Conservation (phyloP, 2,113 vertebrate species). For the Triplophysa tibetana region DNA sequence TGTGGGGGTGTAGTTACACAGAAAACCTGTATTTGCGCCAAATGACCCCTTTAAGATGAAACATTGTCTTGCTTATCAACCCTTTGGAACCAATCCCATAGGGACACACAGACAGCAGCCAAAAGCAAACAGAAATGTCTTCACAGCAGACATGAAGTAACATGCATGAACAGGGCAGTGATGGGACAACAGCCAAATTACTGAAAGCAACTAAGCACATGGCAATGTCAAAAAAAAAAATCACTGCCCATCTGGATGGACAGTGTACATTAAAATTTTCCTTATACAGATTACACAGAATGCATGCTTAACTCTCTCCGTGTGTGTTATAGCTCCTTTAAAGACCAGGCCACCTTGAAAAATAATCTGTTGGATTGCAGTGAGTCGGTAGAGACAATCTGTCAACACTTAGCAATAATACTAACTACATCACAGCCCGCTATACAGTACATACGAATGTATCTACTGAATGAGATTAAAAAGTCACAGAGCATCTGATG, state of each 20-base stretch:
- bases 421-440: conserved; percentile 17
- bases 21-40: too few relatives aligned
- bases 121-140: conserved; percentile 21
- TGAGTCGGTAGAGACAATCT: conserved; percentile 16
- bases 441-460: neutral
- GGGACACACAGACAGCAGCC: conserved; percentile 24
- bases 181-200: conserved; percentile 17
- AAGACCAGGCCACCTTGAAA: neutral
- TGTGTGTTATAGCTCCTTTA: neutral
- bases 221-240: neutral
- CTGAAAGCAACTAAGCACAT: conserved; percentile 8
- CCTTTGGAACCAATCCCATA: neutral
- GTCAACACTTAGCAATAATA: conserved; percentile 6
- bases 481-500: conserved; percentile 6
- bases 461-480: conserved; percentile 14
- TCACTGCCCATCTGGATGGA: neutral
- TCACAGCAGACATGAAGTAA: conserved; percentile 21
- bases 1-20: too few relatives aligned
- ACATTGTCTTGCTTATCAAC: neutral
- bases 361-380: conserved; percentile 6
- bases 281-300: neutral
- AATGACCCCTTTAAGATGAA: neutral
- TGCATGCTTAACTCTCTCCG: neutral
- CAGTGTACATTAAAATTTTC: neutral
- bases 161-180: conserved; percentile 10